Evolutionary conservation across 1,140 invertebrate genomes (phyloP).

Genomic region (Periplaneta americana): DNA sequence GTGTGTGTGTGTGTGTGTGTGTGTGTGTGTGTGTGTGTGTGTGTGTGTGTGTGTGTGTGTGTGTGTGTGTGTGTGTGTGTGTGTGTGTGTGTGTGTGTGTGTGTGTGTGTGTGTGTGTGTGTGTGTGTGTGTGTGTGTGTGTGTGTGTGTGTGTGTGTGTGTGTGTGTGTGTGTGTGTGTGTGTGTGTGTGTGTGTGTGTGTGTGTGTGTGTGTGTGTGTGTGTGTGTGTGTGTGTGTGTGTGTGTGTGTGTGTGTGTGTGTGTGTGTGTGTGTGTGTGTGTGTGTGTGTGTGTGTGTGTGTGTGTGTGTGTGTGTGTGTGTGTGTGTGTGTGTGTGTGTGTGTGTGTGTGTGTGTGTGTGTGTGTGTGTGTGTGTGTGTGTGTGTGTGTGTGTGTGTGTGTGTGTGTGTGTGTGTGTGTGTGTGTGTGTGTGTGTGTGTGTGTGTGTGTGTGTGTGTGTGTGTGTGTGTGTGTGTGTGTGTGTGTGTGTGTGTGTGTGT

Average conservation of each 20-base stretch:
- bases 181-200: conserved; percentile 22
- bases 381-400: conserved; percentile 21
- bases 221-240: conserved; percentile 11
- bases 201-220: conserved; percentile 22
- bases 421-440: conserved; percentile 22
- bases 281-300: neutral
- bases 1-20: neutral
- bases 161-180: conserved; percentile 20
- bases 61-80: neutral
- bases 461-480: conserved; percentile 22
- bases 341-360: conserved; percentile 22
- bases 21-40: neutral
- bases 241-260: neutral
- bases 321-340: conserved; percentile 22
- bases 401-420: conserved; percentile 22
- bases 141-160: neutral
- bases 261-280: neutral
- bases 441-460: conserved; percentile 22
- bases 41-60: neutral
- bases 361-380: conserved; percentile 22
- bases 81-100: neutral
- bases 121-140: neutral
- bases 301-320: conserved; percentile 13
- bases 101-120: neutral
- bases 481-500: conserved; percentile 22